Base-by-base conservation (phyloP, 2,113 vertebrate genomes). In the Epinephelus cyanopodus region DNA sequence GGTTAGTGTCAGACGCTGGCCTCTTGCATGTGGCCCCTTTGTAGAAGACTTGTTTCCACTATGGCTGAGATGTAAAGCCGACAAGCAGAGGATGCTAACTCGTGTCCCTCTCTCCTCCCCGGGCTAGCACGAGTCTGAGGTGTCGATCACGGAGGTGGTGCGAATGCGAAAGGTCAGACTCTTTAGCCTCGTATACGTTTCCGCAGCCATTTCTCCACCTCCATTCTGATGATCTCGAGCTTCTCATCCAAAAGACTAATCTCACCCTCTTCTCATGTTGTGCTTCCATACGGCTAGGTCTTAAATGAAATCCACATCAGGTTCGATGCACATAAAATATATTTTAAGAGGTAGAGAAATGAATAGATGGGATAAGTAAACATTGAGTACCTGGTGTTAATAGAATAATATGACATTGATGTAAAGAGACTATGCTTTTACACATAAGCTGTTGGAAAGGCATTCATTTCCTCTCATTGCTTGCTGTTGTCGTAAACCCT, bases 101-200 rank as follows among this genome's bases (percentile, higher is more conserved):
- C 57, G 48, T 92, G 81, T 88, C 70, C 91, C 71, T 92, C 84
- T 92, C 90, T 91, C 86, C 87, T 90, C 83, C 80, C 86, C 79
- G 92, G 91, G 93, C 88, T 94, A 95, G 90, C 96, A 96, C 95
- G 94, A 95, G 93, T 94, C 93, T 93, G 92, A 97, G 95, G 96
- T 94, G 90, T 95, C 95, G 87, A 95, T 94, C 94, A 94, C 94
- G 95, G 97, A 98, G 65, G 94, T 95, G 89, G 96, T 98, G 94
- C 96, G 94, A 94, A 96, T 97, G 96, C 97, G 97, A 96, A 97
- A 98, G 98, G 97, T 99, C 96, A 98, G 97, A 94, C n/a, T 74
- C 80, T 73, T 45, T 27, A 67, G 89, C 72, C 79, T n/a, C 17
- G 74, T 76, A 15, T 66, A 23, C 62, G 61, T 75, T 21, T 45